Base-by-base conservation (phyloP, 1,140 invertebrate species). In the Eumeta japonica region DNA sequence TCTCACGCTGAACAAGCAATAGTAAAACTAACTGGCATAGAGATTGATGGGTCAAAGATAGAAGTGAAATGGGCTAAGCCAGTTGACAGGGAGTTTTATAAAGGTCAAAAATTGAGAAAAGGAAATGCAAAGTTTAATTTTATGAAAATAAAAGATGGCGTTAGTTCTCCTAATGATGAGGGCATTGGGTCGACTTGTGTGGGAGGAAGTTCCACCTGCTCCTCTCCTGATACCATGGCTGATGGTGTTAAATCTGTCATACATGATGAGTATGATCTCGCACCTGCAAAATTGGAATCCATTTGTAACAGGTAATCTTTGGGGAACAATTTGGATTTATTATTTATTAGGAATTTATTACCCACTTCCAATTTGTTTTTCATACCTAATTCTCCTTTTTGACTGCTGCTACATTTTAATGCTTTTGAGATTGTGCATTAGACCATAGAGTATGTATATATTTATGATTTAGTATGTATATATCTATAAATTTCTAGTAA, bases 41-140 rank as follows among this genome's bases (percentile, higher is more conserved):
- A 65, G 13, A 52, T 73, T 31, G 68, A 73, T 40, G 68, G 66
- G 16, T 59, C 55, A 43, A 49, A 38, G 35, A 59, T 73, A 11
- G 64, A 73, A 33, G 67, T 73, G 34, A 36, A 53, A 34, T 74
- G 66, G 68, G 59, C 68, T 7, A 74, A 71, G 41, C 68, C 68
- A 16, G 66, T 74, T 16, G 59, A 66, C 35, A 50, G 62, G 19
- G 62, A 74, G 35, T 32, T 71, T 9, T 73, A 73, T 36, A 46
- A 46, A 13, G 60, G 71, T 41, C 68, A 73, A 35, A 73, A 73
- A 35, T 37, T 55, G 37, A 60, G 37, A 28, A 58, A 50, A 51
- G 68, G 68, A 50, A 73, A 73, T 67, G 64, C 68, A 37, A 73
- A 73, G 35, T 73, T 73, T 45, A 73, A n/a, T n/a, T n/a, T n/a